Evolutionary conservation across 2,113 vertebrate species (phyloP).

Genomic region (Hippocampus mohnikei): DNA sequence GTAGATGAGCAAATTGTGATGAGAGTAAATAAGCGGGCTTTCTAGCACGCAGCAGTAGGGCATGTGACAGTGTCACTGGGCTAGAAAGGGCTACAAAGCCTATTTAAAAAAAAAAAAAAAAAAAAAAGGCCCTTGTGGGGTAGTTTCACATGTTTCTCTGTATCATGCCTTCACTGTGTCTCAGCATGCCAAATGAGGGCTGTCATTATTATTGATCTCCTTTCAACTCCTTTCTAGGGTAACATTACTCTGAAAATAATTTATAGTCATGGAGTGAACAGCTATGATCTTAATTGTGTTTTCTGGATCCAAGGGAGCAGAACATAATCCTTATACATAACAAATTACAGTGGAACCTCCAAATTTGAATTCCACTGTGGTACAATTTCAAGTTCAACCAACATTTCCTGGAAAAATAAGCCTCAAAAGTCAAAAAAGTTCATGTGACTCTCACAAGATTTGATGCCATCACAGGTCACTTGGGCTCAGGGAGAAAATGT

Average conservation of each 20-base stretch:
- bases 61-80: constrained; percentile 39
- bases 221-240: constrained; percentile 37
- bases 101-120: too few species aligned
- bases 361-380: background rate
- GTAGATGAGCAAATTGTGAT: constrained; percentile 21
- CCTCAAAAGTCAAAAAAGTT: background rate
- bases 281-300: background rate
- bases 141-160: background rate
- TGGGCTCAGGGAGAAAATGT: background rate
- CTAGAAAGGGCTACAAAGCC: constrained; percentile 25
- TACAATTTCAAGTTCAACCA: background rate
- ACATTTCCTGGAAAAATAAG: background rate
- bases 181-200: constrained; percentile 41
- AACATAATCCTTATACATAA: background rate
- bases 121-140: constrained; percentile 13
- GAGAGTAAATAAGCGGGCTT: constrained; percentile 33
- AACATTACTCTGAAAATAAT: constrained; percentile 46
- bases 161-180: constrained; percentile 37
- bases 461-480: background rate
- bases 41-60: constrained; percentile 33
- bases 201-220: constrained; percentile 33
- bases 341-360: background rate
- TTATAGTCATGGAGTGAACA: background rate
- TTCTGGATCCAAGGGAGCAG: background rate
- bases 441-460: background rate